These are phyloP conservation scores for Drosophila affinis DNA, from an alignment of 2,888 invertebrate genomes.

Conservation along the genomic window DNA sequence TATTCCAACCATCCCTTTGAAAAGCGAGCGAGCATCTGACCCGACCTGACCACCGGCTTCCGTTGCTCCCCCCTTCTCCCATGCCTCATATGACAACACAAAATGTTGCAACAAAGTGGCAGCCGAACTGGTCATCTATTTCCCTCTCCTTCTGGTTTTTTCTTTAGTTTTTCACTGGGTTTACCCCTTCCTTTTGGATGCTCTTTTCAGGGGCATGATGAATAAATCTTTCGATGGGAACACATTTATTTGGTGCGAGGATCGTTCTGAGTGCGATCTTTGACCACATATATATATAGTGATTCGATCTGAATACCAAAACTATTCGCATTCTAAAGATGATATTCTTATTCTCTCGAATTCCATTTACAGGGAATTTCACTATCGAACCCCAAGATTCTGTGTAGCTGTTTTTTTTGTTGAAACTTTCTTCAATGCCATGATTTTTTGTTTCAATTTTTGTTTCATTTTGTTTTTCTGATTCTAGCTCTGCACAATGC, in stretches of 20 bases:
- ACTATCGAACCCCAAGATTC: background rate
- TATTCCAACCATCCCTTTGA: constrained; percentile 30
- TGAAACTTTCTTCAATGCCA: constrained; percentile 6
- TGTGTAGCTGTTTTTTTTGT: background rate
- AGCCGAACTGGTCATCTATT: constrained; percentile 23
- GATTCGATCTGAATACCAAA: too few relatives aligned
- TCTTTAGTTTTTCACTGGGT: background rate
- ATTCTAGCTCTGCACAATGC: constrained; percentile 48
- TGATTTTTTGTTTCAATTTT: constrained; percentile 25
- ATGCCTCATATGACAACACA: constrained; percentile 63
- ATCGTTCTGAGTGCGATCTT: too few relatives aligned
- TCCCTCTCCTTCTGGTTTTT: constrained; percentile 14
- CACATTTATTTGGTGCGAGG: too few relatives aligned
- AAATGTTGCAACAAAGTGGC: constrained; percentile 56
- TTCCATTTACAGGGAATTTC: background rate
- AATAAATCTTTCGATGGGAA: background rate
- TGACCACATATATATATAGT: too few relatives aligned
- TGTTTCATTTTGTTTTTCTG: constrained; percentile 31
- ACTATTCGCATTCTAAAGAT: background rate
- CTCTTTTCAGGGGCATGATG: background rate
- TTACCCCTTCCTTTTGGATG: constrained; percentile 19
- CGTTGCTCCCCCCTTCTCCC: constrained; percentile 20
- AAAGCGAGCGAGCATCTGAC: constrained; percentile 34
- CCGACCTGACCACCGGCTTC: constrained; percentile 34
- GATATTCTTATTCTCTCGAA: background rate